Evolutionary conservation across 2,797 vertebrate species (phyloP), one percentile per base, ranked within the genome.

Genomic region (Molothrus aeneus): DNA sequence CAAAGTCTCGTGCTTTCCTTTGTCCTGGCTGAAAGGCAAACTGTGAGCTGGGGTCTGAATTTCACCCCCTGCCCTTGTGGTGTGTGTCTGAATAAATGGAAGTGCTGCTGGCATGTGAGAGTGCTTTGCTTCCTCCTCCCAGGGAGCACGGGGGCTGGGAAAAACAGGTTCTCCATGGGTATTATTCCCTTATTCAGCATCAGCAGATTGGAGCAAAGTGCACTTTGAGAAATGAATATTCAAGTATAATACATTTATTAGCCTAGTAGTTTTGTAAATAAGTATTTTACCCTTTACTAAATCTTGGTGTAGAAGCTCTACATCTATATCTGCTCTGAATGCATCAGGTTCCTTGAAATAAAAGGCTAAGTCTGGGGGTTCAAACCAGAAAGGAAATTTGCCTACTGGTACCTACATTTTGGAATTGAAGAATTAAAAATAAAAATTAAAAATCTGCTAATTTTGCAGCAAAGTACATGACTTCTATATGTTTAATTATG

Each of bases 41-140:
- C 26, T 40, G 9, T 15, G n/a, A 10, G 65, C 60, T 80, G 2
- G 2, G 28, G 18, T 10, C 22, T 20, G 10, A 3, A 10, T 51
- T 71, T 80, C 38, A 3, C 47, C 61, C 61, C 29, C 43, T 50
- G 2, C 72, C 79, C 45, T 4, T 19, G 74, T 0, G 3, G 7
- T 24, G 72, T 40, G 47, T 3, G 13, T 73, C 4, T 42, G 59
- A 22, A 31, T 29, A 84, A 78, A 9, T 48, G 79, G 8, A 36
- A 26, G 1, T 13, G 45, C 50, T 68, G 86, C 71, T 1, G 15
- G 11, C 53, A 1, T 14, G 51, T 0, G 63, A 36, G 56, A 0
- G 22, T 26, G 85, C 42, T 53, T 60, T 38, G 53, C 12, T n/a
- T 26, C 56, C 16, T 59, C 26, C 63, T 65, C 53, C 11, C 15